These are phyloP conservation scores for Phoxinus phoxinus DNA, from an alignment of 2,113 vertebrate genomes.

Conservation along the genomic window DNA sequence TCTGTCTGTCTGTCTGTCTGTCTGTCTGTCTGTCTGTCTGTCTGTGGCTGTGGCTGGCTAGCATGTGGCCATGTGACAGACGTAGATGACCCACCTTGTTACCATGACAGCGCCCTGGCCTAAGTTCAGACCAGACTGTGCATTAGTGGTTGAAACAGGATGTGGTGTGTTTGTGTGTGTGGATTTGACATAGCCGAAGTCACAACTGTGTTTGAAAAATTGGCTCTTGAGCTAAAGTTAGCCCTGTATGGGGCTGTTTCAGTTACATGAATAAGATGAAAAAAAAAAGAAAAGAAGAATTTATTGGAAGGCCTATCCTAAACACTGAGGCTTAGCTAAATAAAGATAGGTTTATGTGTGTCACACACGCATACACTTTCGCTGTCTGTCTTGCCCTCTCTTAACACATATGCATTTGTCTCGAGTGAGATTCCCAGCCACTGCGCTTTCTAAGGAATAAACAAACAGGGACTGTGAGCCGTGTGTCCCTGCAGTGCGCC, in stretches of 20 bases:
- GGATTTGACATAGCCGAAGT: constrained; percentile 35
- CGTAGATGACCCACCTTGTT: constrained; percentile 16
- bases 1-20: constrained; percentile 14
- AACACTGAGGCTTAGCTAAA: constrained; percentile 34
- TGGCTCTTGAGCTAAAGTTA: constrained; percentile 44
- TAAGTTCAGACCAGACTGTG: constrained; percentile 56
- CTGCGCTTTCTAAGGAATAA: constrained; percentile 58
- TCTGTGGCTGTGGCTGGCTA: constrained; percentile 1
- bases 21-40: constrained; percentile 1
- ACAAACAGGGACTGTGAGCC: constrained; percentile 50
- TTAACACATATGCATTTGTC: not conserved
- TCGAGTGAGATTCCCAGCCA: constrained; percentile 38
- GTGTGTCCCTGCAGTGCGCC: constrained; percentile 55
- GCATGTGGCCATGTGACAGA: constrained; percentile 8
- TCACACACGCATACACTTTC: constrained; percentile 33
- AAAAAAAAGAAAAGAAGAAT: constrained; percentile 53
- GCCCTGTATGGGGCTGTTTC: constrained; percentile 55
- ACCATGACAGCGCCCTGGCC: constrained; percentile 50
- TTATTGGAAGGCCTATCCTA: constrained; percentile 52
- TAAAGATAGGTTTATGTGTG: constrained; percentile 24
- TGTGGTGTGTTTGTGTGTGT: constrained; percentile 35
- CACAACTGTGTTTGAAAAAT: constrained; percentile 24
- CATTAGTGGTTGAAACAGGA: constrained; percentile 31
- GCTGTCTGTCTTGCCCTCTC: not conserved
- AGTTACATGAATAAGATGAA: constrained; percentile 48